A percentile compares a stretch with the other conserved stretches of the same genome.
These are phyloP conservation scores for Cercocebus atys DNA, from an alignment of 2,113 vertebrate genomes.

Conservation along the genomic window DNA sequence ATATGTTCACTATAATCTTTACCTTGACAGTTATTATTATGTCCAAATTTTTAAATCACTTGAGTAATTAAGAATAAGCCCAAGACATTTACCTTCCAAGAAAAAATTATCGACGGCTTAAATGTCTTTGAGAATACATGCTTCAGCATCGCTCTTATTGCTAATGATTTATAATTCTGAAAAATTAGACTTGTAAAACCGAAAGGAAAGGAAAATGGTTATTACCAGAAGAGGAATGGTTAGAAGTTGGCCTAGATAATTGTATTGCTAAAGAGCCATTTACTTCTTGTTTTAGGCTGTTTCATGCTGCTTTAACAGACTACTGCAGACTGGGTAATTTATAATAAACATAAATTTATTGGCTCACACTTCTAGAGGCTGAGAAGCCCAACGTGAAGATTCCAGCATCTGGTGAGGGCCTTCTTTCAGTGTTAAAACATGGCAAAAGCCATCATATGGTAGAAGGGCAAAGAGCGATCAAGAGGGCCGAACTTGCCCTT, in stretches of 20 bases:
- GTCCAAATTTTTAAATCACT: not conserved
- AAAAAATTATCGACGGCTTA: not conserved
- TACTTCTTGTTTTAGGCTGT: not conserved
- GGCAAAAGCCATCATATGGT: not conserved
- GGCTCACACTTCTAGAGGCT: not conserved
- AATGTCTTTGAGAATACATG: conserved; percentile 10
- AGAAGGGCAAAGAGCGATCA: not conserved
- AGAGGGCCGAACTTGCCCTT: not conserved
- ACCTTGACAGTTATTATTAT: not conserved
- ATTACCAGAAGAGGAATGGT: not conserved
- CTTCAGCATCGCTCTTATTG: not conserved
- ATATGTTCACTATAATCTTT: not conserved
- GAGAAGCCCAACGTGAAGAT: not conserved
- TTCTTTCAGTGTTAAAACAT: not conserved
- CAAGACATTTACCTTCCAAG: not conserved
- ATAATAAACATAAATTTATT: not conserved
- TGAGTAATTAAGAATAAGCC: conserved; percentile 23
- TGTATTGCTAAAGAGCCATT: not conserved
- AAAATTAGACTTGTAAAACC: conserved; percentile 16
- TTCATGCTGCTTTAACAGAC: not conserved
- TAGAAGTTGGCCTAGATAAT: not conserved
- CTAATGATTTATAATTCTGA: not conserved
- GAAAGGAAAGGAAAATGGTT: conserved; percentile 1
- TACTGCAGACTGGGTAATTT: not conserved
- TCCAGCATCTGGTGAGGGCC: not conserved